Evolutionary conservation across 2,797 vertebrate genomes (phyloP), one percentile per base, ranked within the genome.

Genomic region (Orestias chungarensis): DNA sequence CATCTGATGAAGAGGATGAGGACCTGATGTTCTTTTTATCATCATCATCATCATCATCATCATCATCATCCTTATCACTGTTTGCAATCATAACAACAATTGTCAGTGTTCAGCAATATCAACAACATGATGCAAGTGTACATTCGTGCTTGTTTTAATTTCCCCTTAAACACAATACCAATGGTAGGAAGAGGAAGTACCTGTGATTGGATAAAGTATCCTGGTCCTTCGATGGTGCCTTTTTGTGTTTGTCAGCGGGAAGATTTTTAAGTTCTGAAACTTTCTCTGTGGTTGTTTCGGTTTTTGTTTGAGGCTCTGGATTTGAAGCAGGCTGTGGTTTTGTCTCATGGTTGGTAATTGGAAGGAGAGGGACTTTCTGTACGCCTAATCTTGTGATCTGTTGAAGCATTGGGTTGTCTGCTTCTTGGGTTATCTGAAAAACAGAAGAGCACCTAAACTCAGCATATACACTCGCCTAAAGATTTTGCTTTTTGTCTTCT

Each of bases 361-460:
- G 33, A 44, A 62, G 33, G 1, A 50, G 20, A 71, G 25, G 23
- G 14, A 1, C 66, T 61, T 38, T 49, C 29, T 70, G 46, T 59
- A 40, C 5, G 15, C 3, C 78, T 15, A 87, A 86, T 64, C 83
- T 78, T 23, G 88, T 87, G 25, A 94, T 88, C 67, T 94, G 93
- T 47, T 89, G 93, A 61, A 94, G 33, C 69, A 94, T 80, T 66
- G 86, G 25, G 69, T 91, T 93, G 44, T 95, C 93, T 0, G 87
- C 87, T 84, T 95, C 94, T 52, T 95, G 93, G 4, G 92, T 92
- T 49, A 95, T 23, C 88, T 94, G 84, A 54, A 75, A 70, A 78
- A 61, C 33, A 71, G 72, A 20, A 69, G 1, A 49, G 68, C 8
- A 2, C 0, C 40, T 67, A 3, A 7, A 47, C 61, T n/a, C 6